Base-by-base conservation (phyloP, 2,113 vertebrate genomes). In the Hippocampus comes region DNA sequence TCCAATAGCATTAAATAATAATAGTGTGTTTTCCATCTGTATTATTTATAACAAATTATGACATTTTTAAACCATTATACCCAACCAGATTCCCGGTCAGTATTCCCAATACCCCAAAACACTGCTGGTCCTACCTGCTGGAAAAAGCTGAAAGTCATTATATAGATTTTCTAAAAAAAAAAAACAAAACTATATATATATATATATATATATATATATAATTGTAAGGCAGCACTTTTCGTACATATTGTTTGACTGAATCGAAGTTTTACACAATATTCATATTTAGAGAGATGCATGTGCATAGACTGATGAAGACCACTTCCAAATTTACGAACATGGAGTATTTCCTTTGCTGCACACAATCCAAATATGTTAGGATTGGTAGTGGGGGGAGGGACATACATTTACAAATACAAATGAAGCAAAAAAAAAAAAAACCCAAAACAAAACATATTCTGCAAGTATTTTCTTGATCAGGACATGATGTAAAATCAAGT, bases 171-270 rank as follows among this genome's bases (percentile, higher is more conserved):
- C 2, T 30, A 30, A 25, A 34, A 34, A 34, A 34, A 34, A 34
- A 34, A 34, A 34, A 0, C 2, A 34, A 34, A 2, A 30, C 2
- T 30, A 30, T 30, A 30, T 3, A 30, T 30, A 30, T 3, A 30
- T 30, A 30, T 3, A 30, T 30, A 30, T 3, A 30, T 30, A 30
- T 30, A 30, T 30, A 34, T 34, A 34, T 34, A 34, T 34, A 59
- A 21, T 1, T 72, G 34, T 82, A 89, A 89, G 87, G 86, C 86
- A 86, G 21, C 66, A 68, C 3, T 55, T 74, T 75, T 59, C 49
- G 8, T 63, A 80, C 46, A 63, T 2, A 63, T 42, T 20, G 60
- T n/a, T 51, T 71, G 23, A 1, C 30, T 17, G 25, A 30, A 30
- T 17, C 27, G 14, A 59, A 30, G 1, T 60, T 21, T 55, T n/a